A percentile compares a stretch with the other conserved stretches of the same genome.
Evolutionary conservation across 92 coral and sea anemone genomes (phyloP).

Genomic region (Palythoa grandiflora): DNA sequence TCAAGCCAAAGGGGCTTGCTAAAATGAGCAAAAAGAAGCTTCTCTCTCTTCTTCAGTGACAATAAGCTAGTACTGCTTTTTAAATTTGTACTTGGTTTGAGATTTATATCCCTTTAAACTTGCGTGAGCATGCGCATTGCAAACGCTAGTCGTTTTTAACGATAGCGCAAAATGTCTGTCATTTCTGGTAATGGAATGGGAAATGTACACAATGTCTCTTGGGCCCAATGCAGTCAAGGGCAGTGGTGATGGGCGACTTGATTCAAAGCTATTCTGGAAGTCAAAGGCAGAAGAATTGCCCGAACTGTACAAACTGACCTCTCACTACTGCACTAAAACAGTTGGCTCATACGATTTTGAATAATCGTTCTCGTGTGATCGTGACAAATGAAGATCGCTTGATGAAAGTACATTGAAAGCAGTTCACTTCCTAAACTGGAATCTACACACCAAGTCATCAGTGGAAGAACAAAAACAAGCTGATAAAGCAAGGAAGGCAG

Average conservation of each 20-base stretch:
- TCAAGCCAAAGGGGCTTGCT: conserved; percentile 4
- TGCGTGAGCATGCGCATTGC: neutral
- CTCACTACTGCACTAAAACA: conserved; percentile 22
- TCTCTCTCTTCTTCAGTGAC: conserved; percentile 10
- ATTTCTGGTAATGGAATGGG: too few relatives aligned
- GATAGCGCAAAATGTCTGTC: too few relatives aligned
- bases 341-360: conserved; percentile 38
- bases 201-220: neutral
- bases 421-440: conserved; percentile 46
- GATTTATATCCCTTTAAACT: conserved; percentile 3
- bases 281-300: conserved; percentile 27
- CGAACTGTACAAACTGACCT: conserved; percentile 26
- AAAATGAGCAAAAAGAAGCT: conserved; percentile 11
- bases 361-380: conserved; percentile 27
- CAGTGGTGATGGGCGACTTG: conserved; percentile 12
- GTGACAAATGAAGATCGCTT: conserved; percentile 29
- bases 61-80: neutral
- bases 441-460: conserved; percentile 24
- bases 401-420: conserved; percentile 37
- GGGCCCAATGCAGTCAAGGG: conserved; percentile 66
- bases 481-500: conserved; percentile 11
- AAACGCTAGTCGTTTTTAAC: too few relatives aligned
- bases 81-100: conserved; percentile 10
- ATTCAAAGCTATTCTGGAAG: conserved; percentile 36
- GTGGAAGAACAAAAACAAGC: conserved; percentile 35